Conservation (phyloP, 2,113 vertebrate species). For the Oostethus manadensis region DNA sequence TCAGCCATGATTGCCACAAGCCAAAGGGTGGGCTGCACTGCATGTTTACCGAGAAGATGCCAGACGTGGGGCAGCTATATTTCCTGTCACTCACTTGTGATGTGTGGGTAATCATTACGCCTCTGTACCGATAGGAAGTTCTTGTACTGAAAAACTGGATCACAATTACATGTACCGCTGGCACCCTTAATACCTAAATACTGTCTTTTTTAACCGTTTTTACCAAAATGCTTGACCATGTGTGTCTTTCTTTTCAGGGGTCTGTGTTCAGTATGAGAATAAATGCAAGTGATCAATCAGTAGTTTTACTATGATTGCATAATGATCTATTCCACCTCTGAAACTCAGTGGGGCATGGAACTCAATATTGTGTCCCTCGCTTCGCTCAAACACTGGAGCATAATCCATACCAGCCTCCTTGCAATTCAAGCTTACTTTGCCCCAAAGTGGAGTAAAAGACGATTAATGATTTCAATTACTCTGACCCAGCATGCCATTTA, state of each 20-base stretch:
- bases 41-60: no score
- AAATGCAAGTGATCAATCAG: conserved; percentile 37
- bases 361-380: conserved; percentile 53
- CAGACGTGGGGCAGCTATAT: no score
- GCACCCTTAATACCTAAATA: no score
- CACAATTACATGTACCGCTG: no score
- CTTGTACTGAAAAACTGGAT: no score
- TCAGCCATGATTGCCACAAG: no score
- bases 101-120: no score
- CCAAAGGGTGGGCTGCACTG: no score
- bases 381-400: conserved; percentile 41
- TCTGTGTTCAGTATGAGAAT: conserved; percentile 18
- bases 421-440: conserved; percentile 60
- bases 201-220: background rate
- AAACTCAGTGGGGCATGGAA: conserved; percentile 37
- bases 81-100: no score
- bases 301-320: conserved; percentile 29
- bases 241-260: background rate
- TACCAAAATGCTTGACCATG: background rate
- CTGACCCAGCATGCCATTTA: conserved; percentile 61
- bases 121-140: no score
- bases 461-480: conserved; percentile 73
- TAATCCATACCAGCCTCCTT: conserved; percentile 57
- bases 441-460: conserved; percentile 67
- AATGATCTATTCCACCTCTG: conserved; percentile 37